Base-by-base conservation (phyloP, 2,888 invertebrate species). In the Podotricha telesiphe region DNA sequence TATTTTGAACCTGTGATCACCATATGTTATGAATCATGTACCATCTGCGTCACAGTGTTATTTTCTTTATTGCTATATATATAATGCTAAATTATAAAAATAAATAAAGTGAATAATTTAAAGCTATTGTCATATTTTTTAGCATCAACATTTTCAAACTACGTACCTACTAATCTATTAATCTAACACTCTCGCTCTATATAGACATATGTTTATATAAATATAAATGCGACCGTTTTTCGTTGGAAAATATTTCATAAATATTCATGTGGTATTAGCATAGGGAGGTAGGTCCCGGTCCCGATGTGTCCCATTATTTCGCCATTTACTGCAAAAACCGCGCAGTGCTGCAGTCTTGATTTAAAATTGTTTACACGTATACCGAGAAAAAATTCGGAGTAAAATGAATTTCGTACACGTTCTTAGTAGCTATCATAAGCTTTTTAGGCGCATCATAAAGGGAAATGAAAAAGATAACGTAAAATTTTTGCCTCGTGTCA, bases 221-320 rank as follows among this genome's bases (percentile, higher is more conserved):
- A 61, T 71, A 71, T 71, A 73, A 71, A 67, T 68, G 75, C 78
- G 76, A 77, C 79, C 78, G 78, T 77, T 84, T 84, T 83, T 83
- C 81, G 79, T 82, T 77, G 79, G 79, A 85, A 86, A 86, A 88
- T 83, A 86, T 81, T 84, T 80, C 86, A 91, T 92, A 91, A 91
- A 92, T 92, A 92, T 92, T 91, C 91, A 92, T 91, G 85, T 78
- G 75, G 81, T 87, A 90, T 91, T 91, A 88, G 88, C 86, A 87
- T 89, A 87, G 86, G 85, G 78, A 78, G 78, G 80, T 75, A 79
- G 80, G 78, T 80, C 84, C 80, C 80, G 79, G 80, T 76, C 80
- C 80, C 76, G 79, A 81, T 81, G 81, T 85, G 86, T 80, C 86
- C 86, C 89, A 92, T 92, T 91, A 91, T 91, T 85, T 90, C 83